Conservation (phyloP, 2,113 vertebrate genomes). For the Verasper variegatus region DNA sequence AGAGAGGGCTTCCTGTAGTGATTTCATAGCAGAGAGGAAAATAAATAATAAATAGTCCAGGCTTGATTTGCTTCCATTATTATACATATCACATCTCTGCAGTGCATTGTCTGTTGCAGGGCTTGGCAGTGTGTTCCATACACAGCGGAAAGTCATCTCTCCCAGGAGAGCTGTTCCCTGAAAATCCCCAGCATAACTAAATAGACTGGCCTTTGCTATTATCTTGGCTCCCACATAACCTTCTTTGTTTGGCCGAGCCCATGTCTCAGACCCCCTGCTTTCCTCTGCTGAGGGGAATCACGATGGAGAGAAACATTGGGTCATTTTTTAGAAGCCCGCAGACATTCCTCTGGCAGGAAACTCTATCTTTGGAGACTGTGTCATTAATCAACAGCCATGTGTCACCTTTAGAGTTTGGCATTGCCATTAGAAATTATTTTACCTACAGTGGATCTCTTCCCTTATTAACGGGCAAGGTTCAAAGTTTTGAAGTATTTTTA, state of each 20-base stretch:
- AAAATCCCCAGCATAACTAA: constrained; percentile 61
- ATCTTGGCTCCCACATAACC: constrained; percentile 45
- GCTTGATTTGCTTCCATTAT: constrained; percentile 67
- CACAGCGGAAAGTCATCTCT: constrained; percentile 51
- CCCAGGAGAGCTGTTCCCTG: constrained; percentile 51
- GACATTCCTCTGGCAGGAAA: constrained; percentile 32
- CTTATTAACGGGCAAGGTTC: background rate
- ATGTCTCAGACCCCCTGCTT: constrained; percentile 28
- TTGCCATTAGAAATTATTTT: background rate
- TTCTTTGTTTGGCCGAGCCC: constrained; percentile 53
- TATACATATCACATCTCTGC: constrained; percentile 71
- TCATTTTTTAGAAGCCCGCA: constrained; percentile 8
- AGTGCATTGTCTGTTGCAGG: constrained; percentile 64
- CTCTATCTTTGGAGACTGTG: constrained; percentile 28
- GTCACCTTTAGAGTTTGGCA: constrained; percentile 14
- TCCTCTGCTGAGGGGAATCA: constrained; percentile 34
- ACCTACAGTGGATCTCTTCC: background rate
- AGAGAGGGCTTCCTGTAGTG: constrained; percentile 36
- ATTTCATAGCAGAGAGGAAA: constrained; percentile 50
- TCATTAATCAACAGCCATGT: constrained; percentile 35
- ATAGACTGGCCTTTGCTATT: constrained; percentile 55
- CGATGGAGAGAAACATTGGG: constrained; percentile 19
- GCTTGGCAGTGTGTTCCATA: constrained; percentile 48
- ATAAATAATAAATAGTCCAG: constrained; percentile 17
- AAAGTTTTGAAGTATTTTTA: background rate